Base-by-base conservation (phyloP, 2,113 vertebrate species). In the Xiphophorus maculatus region DNA sequence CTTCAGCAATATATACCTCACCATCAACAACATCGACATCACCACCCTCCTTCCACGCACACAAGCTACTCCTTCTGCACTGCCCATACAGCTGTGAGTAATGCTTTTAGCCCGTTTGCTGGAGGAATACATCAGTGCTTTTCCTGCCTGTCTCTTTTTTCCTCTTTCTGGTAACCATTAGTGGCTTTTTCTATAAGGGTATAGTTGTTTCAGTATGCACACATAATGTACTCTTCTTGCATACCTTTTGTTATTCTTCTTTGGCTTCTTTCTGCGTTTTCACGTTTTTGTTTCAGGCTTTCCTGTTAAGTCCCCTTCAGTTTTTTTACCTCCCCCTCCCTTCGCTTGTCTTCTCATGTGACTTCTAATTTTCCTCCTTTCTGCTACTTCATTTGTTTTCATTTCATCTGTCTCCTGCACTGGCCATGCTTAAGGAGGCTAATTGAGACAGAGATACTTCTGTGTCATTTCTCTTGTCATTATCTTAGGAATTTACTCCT, bases 1-100 rank as follows among this genome's bases (percentile, higher is more conserved):
- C 91, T 96, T 84, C 96, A 84, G 63, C 83, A 96, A 89, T 95
- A 96, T 91, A 94, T 95, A 58, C 93, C 81, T 63, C 80, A 83
- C 42, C 80, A 87, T 48, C 44, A 17, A 48, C 44, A 77, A 30
- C 83, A 74, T 40, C 82, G 15, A 0, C 84, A 87, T 12, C 73
- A 82, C 28, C 81, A 80, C 35, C 67, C 71, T 17, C 82, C 84
- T 68, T 79, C 83, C 66, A 48, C 94, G 25, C 95, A 95, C 51
- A 90, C 95, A 77, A 95, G 94, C 93, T 96, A 96, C 77, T 88
- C 95, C 90, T 96, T 94, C 93, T 96, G 95, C 88, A 87, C 94
- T 28, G 90, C 94, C 72, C 94, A 95, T 69, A 93, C 95, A 85
- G 84, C 95, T 84, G 96, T 97, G 92, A 97, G 96, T 97, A 76